These are phyloP conservation scores for Netelia virgata DNA, from an alignment of 2,888 invertebrate genomes.

Conservation along the genomic window DNA sequence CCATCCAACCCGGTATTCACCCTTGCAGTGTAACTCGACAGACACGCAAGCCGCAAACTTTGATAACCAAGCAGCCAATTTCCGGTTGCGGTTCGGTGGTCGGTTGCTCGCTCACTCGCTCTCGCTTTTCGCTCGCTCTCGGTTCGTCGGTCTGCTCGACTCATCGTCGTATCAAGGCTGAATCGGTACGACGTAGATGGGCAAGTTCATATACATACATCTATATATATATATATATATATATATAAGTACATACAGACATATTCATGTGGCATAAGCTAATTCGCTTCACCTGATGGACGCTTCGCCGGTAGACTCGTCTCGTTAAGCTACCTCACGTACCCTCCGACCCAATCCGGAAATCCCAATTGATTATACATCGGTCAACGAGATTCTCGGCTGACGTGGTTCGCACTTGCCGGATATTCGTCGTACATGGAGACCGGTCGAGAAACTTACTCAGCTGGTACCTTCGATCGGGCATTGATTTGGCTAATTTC, in stretches of 20 bases:
- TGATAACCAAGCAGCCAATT: conserved; percentile 85
- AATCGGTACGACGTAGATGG: conserved; percentile 59
- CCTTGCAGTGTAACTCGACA: conserved; percentile 72
- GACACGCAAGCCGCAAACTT: conserved; percentile 85
- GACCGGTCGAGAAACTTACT: not conserved
- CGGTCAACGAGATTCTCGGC: conserved; percentile 52
- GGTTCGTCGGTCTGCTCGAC: conserved; percentile 74
- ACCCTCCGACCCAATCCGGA: conserved; percentile 4
- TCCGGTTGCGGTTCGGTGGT: conserved; percentile 84
- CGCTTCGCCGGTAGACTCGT: conserved; percentile 35
- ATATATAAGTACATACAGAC: not conserved
- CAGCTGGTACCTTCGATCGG: not conserved
- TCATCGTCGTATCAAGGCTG: conserved; percentile 79
- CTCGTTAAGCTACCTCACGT: conserved; percentile 27
- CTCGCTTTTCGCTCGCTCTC: conserved; percentile 49
- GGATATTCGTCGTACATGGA: not conserved
- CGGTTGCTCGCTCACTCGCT: conserved; percentile 72
- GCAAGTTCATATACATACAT: conserved; percentile 44
- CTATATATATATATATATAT: conserved; percentile 12
- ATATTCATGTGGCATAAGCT: conserved; percentile 20
- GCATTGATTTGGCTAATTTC: not conserved
- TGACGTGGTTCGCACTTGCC: conserved; percentile 30
- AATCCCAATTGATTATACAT: conserved; percentile 53
- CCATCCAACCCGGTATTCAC: conserved; percentile 53
- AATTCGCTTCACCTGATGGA: conserved; percentile 50